Percentiles rank a stretch among this genome's conserved stretches.
These are phyloP conservation scores for Clarias platycephalus DNA, from an alignment of 2,797 vertebrate species.

Conservation along the genomic window DNA sequence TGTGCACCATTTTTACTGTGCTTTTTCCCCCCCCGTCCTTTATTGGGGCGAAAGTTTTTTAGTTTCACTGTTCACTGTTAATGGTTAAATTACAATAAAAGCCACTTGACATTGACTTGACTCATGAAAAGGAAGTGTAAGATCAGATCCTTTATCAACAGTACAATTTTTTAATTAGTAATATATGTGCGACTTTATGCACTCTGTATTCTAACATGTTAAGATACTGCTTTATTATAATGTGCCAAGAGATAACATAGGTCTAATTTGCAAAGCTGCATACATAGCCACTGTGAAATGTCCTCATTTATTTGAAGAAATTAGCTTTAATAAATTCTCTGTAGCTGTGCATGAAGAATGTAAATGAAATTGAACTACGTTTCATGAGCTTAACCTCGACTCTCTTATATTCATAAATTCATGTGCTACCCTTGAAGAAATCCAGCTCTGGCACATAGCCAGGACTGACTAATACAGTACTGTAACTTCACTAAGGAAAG, in stretches of 20 bases:
- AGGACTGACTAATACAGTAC: slow-evolving; percentile 1
- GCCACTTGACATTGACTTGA: too few species aligned
- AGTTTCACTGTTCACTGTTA: too few species aligned
- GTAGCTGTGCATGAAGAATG: slow-evolving; percentile 20
- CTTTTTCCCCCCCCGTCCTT: too few species aligned
- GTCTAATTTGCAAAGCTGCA: neutral
- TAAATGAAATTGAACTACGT: slow-evolving; percentile 22
- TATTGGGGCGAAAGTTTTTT: too few species aligned
- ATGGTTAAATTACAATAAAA: too few species aligned
- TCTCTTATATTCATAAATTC: slow-evolving; percentile 28
- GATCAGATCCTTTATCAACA: neutral
- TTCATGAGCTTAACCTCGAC: slow-evolving; percentile 33
- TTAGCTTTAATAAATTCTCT: slow-evolving; percentile 32
- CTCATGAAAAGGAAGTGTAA: neutral
- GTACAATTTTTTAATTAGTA: neutral
- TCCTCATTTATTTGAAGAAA: slow-evolving; percentile 1
- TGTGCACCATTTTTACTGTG: too few species aligned
- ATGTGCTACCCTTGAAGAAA: slow-evolving; percentile 17
- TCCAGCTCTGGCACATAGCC: slow-evolving; percentile 23
- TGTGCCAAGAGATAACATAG: neutral
- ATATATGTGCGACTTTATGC: neutral
- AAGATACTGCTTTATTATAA: slow-evolving; percentile 4
- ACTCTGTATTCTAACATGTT: neutral
- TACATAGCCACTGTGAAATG: slow-evolving; percentile 1
- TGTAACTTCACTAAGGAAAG: slow-evolving; percentile 5